Base-by-base conservation (phyloP, 2,888 invertebrate species). In the Cosmia trapezina region DNA sequence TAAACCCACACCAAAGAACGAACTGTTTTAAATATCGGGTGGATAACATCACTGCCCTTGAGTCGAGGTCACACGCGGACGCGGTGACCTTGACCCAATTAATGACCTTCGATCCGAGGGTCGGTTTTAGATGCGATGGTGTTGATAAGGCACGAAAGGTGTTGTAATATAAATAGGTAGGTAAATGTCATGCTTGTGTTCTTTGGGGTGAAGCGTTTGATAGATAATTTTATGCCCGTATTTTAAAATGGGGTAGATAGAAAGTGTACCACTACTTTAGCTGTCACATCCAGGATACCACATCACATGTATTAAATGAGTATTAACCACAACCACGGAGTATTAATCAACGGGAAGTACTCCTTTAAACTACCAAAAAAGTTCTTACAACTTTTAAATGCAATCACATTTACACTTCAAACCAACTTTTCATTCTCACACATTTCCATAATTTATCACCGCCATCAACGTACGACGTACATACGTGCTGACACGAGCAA, bases 91-190 rank as follows among this genome's bases (percentile, higher is more conserved):
- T 81, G 75, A 45, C 82, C 74, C 37, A 81, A 78, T 81, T 77
- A 74, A 22, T 78, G 81, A 82, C 81, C 81, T 81, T 82, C 79
- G 67, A 75, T 78, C 75, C 22, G 64, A 68, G 82, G 70, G 68
- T 65, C 60, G 67, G 63, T 57, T 60, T 70, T 64, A 51, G 70
- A 70, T 57, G 60, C 64, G 76, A 76, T 81, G 69, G 73, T 57
- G 69, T 74, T 78, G 75, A 81, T 82, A 74, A 78, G 49, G 70
- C 81, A 81, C 79, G 82, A 53, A 70, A 68, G 79, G 77, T 73
- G 63, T 19, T 53, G 51, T 60, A 33, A 37, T 60, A 63, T 64
- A 43, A 43, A 68, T 64, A 45, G 28, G 45, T 61, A 37, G 51
- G 9, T 49, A 22, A 45, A 33, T 37, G 33, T 61, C 59, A 60